A percentile compares a stretch with the other conserved stretches of the same genome.
Evolutionary conservation across 2,113 vertebrate species (phyloP).

Genomic region (Campylomormyrus tamandua): DNA sequence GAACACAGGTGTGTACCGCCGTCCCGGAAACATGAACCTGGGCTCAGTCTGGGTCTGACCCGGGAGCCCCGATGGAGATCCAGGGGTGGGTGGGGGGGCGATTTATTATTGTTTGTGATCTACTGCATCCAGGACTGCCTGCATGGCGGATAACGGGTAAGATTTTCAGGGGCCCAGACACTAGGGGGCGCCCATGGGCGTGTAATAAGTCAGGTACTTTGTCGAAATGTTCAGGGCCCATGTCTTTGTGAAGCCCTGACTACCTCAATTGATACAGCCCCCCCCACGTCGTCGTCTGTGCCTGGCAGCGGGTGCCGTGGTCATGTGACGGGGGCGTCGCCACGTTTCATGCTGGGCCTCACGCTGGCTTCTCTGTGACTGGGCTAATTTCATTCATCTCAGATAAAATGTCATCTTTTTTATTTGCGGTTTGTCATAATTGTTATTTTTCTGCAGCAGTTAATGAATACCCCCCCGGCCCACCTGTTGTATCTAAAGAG

Average conservation of each 20-base stretch:
- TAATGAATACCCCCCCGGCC: conserved; percentile 6
- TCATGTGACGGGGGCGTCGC: not conserved
- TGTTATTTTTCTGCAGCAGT: not conserved
- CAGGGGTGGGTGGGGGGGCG: not conserved
- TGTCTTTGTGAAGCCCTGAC: not conserved
- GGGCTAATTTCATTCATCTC: conserved; percentile 13
- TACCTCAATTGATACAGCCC: not conserved
- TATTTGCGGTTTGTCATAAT: not conserved
- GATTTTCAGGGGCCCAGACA: not conserved
- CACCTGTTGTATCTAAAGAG: not conserved
- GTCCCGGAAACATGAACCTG: not conserved
- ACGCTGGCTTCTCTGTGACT: not conserved
- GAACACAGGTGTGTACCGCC: conserved; percentile 78
- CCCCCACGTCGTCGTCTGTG: not conserved
- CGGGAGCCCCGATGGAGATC: not conserved
- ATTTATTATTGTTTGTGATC: not conserved
- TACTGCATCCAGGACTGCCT: not conserved
- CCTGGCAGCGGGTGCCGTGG: not conserved
- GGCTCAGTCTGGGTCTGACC: conserved; percentile 44
- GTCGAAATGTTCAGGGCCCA: not conserved
- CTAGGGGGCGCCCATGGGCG: not conserved
- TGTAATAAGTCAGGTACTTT: not conserved
- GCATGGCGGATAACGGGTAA: not conserved
- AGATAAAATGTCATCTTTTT: conserved; percentile 21
- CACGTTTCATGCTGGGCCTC: not conserved